phyloP scores from a whole-genome alignment of 2,113 vertebrate species.

The Prochilodus magdalenae region DNA sequence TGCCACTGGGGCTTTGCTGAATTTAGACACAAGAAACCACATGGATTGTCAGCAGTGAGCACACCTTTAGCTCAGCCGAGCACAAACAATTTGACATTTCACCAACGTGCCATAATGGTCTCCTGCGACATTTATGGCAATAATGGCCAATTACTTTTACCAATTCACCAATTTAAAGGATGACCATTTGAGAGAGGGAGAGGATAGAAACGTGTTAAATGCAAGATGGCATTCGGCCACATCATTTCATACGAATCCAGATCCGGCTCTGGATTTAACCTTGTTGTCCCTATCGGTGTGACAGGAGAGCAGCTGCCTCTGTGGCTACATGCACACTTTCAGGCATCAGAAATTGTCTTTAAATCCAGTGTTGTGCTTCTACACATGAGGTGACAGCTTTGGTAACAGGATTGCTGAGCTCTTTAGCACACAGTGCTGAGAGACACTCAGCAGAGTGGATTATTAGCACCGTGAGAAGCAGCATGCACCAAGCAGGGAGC shows the following conservation, averaged over 20 bases:
- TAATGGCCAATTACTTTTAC: background rate
- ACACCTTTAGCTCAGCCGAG: background rate
- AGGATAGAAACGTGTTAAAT: background rate
- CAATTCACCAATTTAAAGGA: background rate
- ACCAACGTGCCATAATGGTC: background rate
- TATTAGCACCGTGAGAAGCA: constrained; percentile 7
- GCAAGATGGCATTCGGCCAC: background rate
- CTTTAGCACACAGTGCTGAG: background rate
- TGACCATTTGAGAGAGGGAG: background rate
- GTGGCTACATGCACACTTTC: background rate
- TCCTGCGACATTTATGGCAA: background rate
- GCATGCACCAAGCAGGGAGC: background rate
- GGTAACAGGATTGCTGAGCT: constrained; percentile 9
- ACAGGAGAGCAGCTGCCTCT: background rate
- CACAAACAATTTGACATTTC: background rate
- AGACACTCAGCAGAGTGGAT: constrained; percentile 8
- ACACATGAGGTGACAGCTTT: constrained; percentile 2
- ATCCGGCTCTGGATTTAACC: background rate
- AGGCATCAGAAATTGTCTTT: background rate
- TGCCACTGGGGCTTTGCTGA: background rate
- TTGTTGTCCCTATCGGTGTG: background rate
- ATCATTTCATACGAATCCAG: background rate
- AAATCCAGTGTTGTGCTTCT: background rate
- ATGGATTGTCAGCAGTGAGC: background rate
- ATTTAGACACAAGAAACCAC: background rate